These are phyloP conservation scores for Baronia brevicornis DNA, from an alignment of 2,888 invertebrate genomes.

Conservation along the genomic window DNA sequence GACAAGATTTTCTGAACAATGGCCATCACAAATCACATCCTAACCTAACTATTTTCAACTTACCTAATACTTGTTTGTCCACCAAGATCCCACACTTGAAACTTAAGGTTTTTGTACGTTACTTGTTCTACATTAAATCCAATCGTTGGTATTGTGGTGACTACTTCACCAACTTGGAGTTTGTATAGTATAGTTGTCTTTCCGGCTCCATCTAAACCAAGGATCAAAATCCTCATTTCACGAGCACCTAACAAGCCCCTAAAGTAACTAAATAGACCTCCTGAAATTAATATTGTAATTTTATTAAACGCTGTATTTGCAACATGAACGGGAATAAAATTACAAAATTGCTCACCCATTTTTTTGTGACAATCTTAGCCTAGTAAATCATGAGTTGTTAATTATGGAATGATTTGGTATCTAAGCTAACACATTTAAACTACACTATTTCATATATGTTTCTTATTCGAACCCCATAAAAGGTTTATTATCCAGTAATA, in stretches of 20 bases:
- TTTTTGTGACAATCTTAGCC: conserved; percentile 42
- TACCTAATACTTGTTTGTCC: conserved; percentile 99
- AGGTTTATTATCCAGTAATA: conserved; percentile 7
- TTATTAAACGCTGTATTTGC: conserved; percentile 4
- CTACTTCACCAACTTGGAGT: conserved; percentile 98
- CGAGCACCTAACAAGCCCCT: conserved; percentile 95
- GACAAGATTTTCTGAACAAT: conserved; percentile 3
- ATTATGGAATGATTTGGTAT: conserved; percentile 35
- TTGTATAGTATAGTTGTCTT: conserved; percentile 99
- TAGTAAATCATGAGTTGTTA: conserved; percentile 56
- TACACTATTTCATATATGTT: conserved; percentile 14
- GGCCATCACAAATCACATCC: conserved; percentile 1
- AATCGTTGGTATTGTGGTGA: conserved; percentile 98
- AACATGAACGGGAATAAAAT: not conserved
- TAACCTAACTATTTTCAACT: conserved; percentile 23
- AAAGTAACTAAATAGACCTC: conserved; percentile 97
- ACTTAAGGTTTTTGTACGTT: conserved; percentile 98
- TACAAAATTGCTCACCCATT: conserved; percentile 53
- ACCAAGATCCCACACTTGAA: conserved; percentile 99
- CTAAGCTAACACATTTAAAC: conserved; percentile 19
- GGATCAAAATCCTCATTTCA: conserved; percentile 98
- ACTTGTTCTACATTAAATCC: conserved; percentile 99
- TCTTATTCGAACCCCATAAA: conserved; percentile 4
- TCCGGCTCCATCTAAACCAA: conserved; percentile 98
- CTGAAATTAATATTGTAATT: conserved; percentile 68